phyloP scores from a whole-genome alignment of 2,797 vertebrate species.

The Neostethus bicornis region DNA sequence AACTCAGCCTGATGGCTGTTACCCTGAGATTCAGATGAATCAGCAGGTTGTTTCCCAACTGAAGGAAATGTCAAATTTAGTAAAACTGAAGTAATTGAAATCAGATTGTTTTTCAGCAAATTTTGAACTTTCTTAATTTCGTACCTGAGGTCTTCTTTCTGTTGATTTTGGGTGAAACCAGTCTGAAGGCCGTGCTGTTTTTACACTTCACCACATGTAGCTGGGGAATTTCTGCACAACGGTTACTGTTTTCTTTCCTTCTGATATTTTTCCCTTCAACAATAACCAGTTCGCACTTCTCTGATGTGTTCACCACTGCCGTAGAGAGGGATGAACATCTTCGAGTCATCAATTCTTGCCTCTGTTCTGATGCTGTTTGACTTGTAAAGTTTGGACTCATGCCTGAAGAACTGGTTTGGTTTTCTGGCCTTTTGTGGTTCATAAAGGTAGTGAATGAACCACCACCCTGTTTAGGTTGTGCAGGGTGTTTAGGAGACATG shows the following conservation, averaged over 20 bases:
- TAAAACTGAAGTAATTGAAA: constrained; percentile 2
- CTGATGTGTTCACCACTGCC: constrained; percentile 75
- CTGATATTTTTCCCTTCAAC: constrained; percentile 66
- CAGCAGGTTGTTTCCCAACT: constrained; percentile 49
- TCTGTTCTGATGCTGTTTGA: constrained; percentile 19
- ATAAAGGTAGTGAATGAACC: constrained; percentile 11
- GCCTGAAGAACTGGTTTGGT: constrained; percentile 9
- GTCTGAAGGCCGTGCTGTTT: constrained; percentile 78
- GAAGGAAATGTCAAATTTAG: constrained; percentile 6
- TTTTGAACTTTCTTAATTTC: not conserved
- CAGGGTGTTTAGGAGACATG: constrained; percentile 12
- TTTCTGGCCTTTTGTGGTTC: constrained; percentile 29
- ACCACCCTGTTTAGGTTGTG: constrained; percentile 30
- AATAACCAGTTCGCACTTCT: constrained; percentile 74
- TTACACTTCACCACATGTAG: constrained; percentile 80
- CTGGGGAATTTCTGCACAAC: constrained; percentile 69
- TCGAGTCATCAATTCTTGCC: constrained; percentile 40
- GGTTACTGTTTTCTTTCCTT: constrained; percentile 52
- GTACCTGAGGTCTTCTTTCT: constrained; percentile 75
- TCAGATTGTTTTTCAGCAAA: not conserved
- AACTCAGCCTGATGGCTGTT: constrained; percentile 30
- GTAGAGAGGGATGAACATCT: constrained; percentile 73
- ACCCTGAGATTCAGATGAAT: constrained; percentile 11
- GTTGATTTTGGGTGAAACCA: constrained; percentile 81
- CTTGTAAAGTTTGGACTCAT: constrained; percentile 16